A percentile compares a stretch with the other conserved stretches of the same genome.
Evolutionary conservation across 2,888 invertebrate genomes (phyloP).

Genomic region (Lycaena phlaeas): DNA sequence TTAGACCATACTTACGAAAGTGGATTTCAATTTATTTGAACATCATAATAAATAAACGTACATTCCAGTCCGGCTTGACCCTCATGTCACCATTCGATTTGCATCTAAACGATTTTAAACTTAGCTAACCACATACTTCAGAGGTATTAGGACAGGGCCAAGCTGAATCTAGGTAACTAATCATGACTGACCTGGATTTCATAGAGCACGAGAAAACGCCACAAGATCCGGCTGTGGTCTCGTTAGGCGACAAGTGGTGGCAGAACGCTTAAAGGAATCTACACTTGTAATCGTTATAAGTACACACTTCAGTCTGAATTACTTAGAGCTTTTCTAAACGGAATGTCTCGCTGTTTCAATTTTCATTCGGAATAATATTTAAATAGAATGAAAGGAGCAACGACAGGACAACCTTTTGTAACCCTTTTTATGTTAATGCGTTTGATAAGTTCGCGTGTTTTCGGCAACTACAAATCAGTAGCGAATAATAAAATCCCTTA

Average conservation of each 20-base stretch:
- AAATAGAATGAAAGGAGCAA: neutral
- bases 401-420: neutral
- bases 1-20: too few relatives aligned
- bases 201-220: neutral
- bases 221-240: slow-evolving; percentile 7
- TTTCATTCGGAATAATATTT: neutral
- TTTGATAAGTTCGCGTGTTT: neutral
- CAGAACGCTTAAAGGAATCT: slow-evolving; percentile 7
- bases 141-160: slow-evolving; percentile 10
- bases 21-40: too few relatives aligned
- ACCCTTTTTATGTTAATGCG: neutral
- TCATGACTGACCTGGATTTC: slow-evolving; percentile 18
- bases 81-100: neutral
- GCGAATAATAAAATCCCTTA: neutral
- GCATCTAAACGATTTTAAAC: slow-evolving; percentile 5
- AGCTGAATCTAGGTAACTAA: slow-evolving; percentile 14
- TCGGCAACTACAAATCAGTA: neutral
- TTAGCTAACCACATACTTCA: slow-evolving; percentile 7
- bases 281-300: slow-evolving; percentile 1
- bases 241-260: slow-evolving; percentile 8
- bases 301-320: slow-evolving; percentile 1
- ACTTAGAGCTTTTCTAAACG: neutral
- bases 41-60: neutral
- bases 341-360: neutral
- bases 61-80: slow-evolving; percentile 4